Evolutionary conservation across 2,888 invertebrate species (phyloP).

Genomic region (Pristionchus maxplancki): DNA sequence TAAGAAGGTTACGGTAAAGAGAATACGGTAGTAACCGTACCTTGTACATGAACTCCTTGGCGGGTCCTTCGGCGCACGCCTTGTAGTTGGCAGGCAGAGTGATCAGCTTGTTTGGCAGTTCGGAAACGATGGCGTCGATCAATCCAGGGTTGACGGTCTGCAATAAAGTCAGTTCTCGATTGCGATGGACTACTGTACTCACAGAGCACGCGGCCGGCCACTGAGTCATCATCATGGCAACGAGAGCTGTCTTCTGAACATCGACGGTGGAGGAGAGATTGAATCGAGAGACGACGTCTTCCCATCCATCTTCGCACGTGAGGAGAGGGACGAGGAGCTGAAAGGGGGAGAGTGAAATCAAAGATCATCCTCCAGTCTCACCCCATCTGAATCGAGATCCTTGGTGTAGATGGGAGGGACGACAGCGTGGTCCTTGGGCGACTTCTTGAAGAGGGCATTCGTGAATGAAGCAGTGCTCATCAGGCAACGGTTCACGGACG

Average conservation of each 20-base stretch:
- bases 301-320: slow-evolving; percentile 16
- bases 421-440: background rate
- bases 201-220: slow-evolving; percentile 1
- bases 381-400: background rate
- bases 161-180: background rate
- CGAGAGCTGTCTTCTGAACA: background rate
- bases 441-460: slow-evolving; percentile 7
- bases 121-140: slow-evolving; percentile 33
- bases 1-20: background rate
- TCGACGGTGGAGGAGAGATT: slow-evolving; percentile 4
- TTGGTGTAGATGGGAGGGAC: slow-evolving; percentile 35
- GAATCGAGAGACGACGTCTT: background rate
- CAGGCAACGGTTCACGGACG: slow-evolving; percentile 17
- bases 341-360: background rate
- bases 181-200: background rate
- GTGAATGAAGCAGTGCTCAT: slow-evolving; percentile 33
- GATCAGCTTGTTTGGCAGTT: slow-evolving; percentile 39
- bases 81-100: slow-evolving; percentile 2
- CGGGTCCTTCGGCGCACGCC: slow-evolving; percentile 10
- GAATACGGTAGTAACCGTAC: background rate
- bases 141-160: slow-evolving; percentile 9
- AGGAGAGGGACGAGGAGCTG: slow-evolving; percentile 41
- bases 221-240: slow-evolving; percentile 1
- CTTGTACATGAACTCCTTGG: slow-evolving; percentile 48
- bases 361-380: background rate